phyloP scores from a whole-genome alignment of 2,888 invertebrate genomes.

The Sympetrum striolatum region DNA sequence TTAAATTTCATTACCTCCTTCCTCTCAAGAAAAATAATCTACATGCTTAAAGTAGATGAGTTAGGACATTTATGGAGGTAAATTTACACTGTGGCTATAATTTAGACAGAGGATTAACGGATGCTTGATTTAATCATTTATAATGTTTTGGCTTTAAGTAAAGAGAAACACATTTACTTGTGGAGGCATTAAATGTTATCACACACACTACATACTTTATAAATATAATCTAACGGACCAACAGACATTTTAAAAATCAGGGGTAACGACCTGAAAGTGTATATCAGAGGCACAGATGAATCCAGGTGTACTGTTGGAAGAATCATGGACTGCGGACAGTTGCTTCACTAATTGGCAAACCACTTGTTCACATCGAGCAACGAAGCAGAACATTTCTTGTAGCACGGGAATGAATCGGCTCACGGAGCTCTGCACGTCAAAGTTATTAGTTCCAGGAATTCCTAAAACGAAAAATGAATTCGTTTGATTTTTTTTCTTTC shows the following conservation, averaged over 20 bases:
- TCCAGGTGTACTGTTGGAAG: constrained; percentile 59
- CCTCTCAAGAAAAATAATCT: no score
- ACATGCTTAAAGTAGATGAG: no score
- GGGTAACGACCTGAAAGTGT: constrained; percentile 53
- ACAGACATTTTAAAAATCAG: neutral
- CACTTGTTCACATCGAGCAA: constrained; percentile 74
- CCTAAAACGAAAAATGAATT: neutral
- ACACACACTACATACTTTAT: no score
- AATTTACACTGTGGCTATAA: no score
- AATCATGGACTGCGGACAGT: constrained; percentile 70
- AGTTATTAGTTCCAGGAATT: constrained; percentile 65
- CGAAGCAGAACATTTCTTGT: constrained; percentile 70
- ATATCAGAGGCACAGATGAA: constrained; percentile 55
- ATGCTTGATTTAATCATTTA: no score
- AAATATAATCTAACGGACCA: no score
- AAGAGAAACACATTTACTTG: no score
- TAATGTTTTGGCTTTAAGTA: no score
- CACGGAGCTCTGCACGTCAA: constrained; percentile 60
- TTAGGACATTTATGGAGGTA: no score
- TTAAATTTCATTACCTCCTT: no score
- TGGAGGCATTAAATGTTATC: no score
- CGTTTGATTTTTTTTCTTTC: neutral
- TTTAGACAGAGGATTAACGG: no score
- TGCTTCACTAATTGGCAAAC: constrained; percentile 76
- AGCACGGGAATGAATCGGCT: constrained; percentile 61